Base-by-base conservation (phyloP, 2,888 invertebrate species). In the Spilarctia lutea region DNA sequence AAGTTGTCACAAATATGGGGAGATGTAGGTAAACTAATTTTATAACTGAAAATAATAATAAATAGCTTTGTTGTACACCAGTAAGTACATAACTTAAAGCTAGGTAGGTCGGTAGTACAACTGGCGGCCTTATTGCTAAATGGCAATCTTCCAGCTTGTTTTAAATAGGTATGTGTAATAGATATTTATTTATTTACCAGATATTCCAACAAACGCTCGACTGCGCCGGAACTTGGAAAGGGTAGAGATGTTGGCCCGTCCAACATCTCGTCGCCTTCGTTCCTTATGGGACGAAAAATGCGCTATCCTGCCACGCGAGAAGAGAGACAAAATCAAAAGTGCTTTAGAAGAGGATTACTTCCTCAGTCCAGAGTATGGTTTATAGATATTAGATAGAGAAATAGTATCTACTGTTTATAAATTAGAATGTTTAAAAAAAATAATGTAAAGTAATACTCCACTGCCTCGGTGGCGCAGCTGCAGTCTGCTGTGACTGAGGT, bases 331-430 rank as follows among this genome's bases (percentile, higher is more conserved):
- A 81, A 94, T 97, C 75, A 96, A 96, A 83, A 94, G 96, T 63
- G 94, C 96, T 2, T 85, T 97, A 0, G 96, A 96, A 83, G 96
- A 96, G 81, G 96, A 96, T 75, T 96, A 95, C 76, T 96, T 96
- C 76, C 89, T 96, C n/a, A 94, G 93, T 81, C 96, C 96, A 4
- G 96, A 96, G 96, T 96, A 88, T 90, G 90, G 56, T 65, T 35
- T 18, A 20, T 27, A 67, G 11, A 48, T 35, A 18, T 48, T 24
- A 30, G 30, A 4, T 30, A 18, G 16, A 27, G n/a, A 0, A 30
- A 27, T 30, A 30, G 13, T 60, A n/a, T n/a, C n/a, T n/a, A 3
- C 16, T 3, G 7, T 6, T 48, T 48, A 20, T 48, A 20, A 48
- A 20, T 20, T 18, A 13, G 6, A 20, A 48, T 16, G 0, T 48